A percentile compares a stretch with the other conserved stretches of the same genome.
These are phyloP conservation scores for Takifugu flavidus DNA, from an alignment of 2,113 vertebrate species.

Conservation along the genomic window DNA sequence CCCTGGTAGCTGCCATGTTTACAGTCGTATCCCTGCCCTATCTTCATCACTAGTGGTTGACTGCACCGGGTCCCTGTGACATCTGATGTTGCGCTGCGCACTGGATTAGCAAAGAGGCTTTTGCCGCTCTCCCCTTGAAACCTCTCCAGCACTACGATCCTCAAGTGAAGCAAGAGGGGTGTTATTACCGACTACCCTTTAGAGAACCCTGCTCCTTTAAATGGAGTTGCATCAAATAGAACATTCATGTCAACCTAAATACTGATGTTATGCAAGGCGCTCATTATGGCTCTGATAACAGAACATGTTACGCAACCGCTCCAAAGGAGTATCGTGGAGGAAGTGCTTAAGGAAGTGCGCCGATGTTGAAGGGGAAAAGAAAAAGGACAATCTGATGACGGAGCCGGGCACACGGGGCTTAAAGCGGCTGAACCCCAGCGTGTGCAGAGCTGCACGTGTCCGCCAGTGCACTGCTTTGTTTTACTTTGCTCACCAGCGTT, in stretches of 20 bases:
- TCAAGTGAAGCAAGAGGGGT: conserved; percentile 36
- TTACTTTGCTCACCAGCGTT: neutral
- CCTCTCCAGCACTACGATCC: conserved; percentile 31
- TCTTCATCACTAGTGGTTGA: conserved; percentile 34
- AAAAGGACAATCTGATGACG: conserved; percentile 39
- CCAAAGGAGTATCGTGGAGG: conserved; percentile 2
- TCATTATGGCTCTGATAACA: conserved; percentile 19
- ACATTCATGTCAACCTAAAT: conserved; percentile 28
- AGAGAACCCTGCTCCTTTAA: conserved; percentile 22
- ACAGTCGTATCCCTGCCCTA: conserved; percentile 30
- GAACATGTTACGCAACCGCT: conserved; percentile 27
- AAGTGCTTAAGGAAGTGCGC: conserved; percentile 16
- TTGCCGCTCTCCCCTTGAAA: conserved; percentile 32
- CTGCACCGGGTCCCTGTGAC: conserved; percentile 40
- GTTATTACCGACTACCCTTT: conserved; percentile 14
- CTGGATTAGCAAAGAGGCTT: conserved; percentile 44
- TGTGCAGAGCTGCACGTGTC: conserved; percentile 11
- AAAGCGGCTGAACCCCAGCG: conserved; percentile 26
- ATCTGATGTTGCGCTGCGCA: conserved; percentile 52
- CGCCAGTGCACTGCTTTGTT: conserved; percentile 4
- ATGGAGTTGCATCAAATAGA: conserved; percentile 21
- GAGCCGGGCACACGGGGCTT: conserved; percentile 42
- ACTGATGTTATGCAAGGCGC: conserved; percentile 24
- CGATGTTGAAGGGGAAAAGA: conserved; percentile 4
- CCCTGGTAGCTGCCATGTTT: conserved; percentile 45